Evolutionary conservation across 2,888 invertebrate species (phyloP).

Genomic region (Spilarctia lutea): DNA sequence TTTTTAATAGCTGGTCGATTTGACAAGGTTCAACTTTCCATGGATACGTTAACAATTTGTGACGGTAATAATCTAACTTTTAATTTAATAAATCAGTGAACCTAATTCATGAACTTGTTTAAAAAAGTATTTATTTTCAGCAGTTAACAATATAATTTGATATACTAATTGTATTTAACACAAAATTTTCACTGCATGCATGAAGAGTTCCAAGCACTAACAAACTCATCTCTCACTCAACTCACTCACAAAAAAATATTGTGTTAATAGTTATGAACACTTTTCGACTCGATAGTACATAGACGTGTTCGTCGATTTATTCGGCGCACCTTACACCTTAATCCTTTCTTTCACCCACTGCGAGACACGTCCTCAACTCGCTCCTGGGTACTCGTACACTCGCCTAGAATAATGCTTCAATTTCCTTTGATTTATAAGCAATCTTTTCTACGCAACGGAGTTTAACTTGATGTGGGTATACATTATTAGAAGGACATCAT

Average conservation of each 20-base stretch:
- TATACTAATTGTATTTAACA: no score
- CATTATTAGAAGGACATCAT: not conserved
- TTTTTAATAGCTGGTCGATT: no score
- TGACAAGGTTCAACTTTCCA: no score
- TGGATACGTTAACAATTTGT: no score
- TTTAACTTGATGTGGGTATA: conserved; percentile 7
- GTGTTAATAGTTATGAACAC: conserved; percentile 8
- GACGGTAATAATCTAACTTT: no score
- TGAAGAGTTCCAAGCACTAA: not conserved
- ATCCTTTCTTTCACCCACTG: conserved; percentile 39
- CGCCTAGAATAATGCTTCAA: conserved; percentile 45
- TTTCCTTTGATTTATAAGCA: conserved; percentile 41
- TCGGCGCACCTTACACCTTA: conserved; percentile 45
- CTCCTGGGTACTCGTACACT: conserved; percentile 13
- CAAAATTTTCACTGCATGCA: not conserved
- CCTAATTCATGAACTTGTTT: no score
- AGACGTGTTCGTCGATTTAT: conserved; percentile 53
- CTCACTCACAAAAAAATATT: not conserved
- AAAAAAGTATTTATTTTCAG: no score
- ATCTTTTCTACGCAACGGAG: conserved; percentile 19
- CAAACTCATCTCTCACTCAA: no score
- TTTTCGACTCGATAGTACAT: conserved; percentile 30
- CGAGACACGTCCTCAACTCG: conserved; percentile 36
- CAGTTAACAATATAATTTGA: not conserved
- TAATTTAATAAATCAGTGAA: no score